A percentile compares a stretch with the other conserved stretches of the same genome.
Conservation (phyloP, 2,888 invertebrate genomes). For the Poecilus cupreus region DNA sequence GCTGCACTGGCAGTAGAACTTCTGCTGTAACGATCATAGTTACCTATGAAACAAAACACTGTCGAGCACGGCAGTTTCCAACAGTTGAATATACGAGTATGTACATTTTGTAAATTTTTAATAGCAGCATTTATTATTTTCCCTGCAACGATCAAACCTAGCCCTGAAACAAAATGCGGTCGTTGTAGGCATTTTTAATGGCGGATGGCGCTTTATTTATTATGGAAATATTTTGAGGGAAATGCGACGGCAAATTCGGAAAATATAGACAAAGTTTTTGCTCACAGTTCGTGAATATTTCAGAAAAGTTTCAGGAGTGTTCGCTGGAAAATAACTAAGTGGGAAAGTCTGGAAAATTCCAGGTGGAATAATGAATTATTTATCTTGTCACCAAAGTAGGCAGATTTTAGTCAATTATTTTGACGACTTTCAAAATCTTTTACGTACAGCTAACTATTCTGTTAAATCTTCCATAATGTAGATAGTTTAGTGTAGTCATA, state of each 20-base stretch:
- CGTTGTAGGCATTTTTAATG: not conserved
- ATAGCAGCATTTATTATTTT: not conserved
- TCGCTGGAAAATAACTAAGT: slow-evolving; percentile 9
- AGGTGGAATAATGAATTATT: slow-evolving; percentile 46
- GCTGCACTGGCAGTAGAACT: slow-evolving; percentile 15
- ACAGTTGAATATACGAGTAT: not conserved
- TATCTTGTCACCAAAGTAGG: not conserved
- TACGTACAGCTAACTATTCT: too few relatives aligned
- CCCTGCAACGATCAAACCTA: not conserved
- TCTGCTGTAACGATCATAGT: slow-evolving; percentile 16
- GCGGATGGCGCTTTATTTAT: not conserved
- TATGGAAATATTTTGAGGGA: not conserved
- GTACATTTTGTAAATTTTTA: slow-evolving; percentile 11
- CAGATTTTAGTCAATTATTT: not conserved
- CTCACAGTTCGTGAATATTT: slow-evolving; percentile 43
- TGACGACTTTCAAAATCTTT: not conserved
- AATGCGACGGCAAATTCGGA: not conserved
- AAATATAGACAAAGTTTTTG: not conserved
- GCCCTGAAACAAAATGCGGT: not conserved
- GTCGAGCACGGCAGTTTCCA: not conserved
- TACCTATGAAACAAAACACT: not conserved
- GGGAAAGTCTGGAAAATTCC: slow-evolving; percentile 31
- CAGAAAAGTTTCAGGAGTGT: slow-evolving; percentile 21
- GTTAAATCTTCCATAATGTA: too few relatives aligned
- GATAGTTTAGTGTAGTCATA: too few relatives aligned